phyloP scores from a whole-genome alignment of 2,113 vertebrate genomes.

The Lucifuga dentata region DNA sequence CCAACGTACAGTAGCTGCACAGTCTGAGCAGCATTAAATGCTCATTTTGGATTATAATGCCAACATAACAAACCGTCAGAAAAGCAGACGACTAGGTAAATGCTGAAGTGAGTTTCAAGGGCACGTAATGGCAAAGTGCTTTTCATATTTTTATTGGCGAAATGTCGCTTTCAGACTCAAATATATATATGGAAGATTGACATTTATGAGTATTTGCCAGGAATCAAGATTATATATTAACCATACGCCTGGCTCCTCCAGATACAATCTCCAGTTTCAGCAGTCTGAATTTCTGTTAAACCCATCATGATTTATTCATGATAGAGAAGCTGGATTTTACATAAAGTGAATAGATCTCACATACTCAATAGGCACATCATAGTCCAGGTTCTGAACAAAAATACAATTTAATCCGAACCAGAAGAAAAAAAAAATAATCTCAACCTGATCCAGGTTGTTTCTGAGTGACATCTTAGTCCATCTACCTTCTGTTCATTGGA shows the following conservation, averaged over 20 bases:
- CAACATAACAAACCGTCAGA: too few species aligned
- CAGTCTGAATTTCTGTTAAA: background rate
- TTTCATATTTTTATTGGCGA: background rate
- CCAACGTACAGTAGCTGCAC: conserved; percentile 11
- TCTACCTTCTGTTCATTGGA: too few species aligned
- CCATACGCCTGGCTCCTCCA: background rate
- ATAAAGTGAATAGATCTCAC: too few species aligned
- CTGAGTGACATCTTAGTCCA: too few species aligned
- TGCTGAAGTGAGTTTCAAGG: background rate
- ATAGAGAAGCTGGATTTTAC: background rate
- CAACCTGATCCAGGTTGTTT: too few species aligned
- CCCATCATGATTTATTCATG: background rate
- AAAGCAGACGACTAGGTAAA: too few species aligned
- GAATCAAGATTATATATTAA: background rate
- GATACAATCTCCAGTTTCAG: background rate
- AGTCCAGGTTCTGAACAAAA: too few species aligned
- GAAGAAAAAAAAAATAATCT: too few species aligned
- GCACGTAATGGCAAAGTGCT: background rate
- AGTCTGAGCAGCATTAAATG: conserved; percentile 44
- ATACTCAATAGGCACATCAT: too few species aligned
- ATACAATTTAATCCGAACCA: too few species aligned
- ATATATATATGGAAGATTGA: background rate
- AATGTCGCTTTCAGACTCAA: conserved; percentile 2
- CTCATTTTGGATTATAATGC: conserved; percentile 48
- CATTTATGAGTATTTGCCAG: background rate